These are phyloP conservation scores for Rhopalosiphum padi DNA, from an alignment of 1,140 invertebrate genomes.

Conservation along the genomic window DNA sequence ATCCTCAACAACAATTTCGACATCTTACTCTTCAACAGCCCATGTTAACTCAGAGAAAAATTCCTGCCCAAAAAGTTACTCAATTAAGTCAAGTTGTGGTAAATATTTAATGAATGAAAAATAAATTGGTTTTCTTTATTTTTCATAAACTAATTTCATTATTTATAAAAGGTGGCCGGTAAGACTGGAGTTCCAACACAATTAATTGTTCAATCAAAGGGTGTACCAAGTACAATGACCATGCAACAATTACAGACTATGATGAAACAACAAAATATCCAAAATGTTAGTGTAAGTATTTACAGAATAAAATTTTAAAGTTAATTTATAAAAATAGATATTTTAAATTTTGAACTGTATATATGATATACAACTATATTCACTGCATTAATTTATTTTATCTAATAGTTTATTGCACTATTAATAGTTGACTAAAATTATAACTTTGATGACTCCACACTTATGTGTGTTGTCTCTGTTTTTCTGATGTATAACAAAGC, in stretches of 20 bases:
- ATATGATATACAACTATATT: neutral
- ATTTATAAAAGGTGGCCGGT: neutral
- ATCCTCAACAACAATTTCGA: conserved; percentile 71
- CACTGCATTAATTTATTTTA: neutral
- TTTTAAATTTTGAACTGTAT: neutral
- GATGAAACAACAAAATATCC: conserved; percentile 78
- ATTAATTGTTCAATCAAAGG: conserved; percentile 37
- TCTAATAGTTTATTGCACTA: neutral
- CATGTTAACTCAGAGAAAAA: conserved; percentile 68
- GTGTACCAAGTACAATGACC: conserved; percentile 69
- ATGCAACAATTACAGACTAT: conserved; percentile 70
- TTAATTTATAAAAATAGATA: neutral
- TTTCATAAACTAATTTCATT: neutral
- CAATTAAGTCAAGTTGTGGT: conserved; percentile 67
- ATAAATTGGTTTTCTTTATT: conserved; percentile 40
- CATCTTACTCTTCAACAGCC: conserved; percentile 75
- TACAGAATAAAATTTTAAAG: neutral
- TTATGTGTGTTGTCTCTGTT: too few relatives aligned
- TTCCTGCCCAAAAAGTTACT: conserved; percentile 70
- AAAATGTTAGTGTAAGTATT: conserved; percentile 54
- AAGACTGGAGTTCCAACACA: conserved; percentile 34
- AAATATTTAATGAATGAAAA: neutral
- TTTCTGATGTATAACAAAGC: too few relatives aligned
- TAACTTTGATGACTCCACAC: neutral
- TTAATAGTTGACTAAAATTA: neutral